These are phyloP conservation scores for Hecatera dysodea DNA, from an alignment of 2,888 invertebrate species.

Conservation along the genomic window DNA sequence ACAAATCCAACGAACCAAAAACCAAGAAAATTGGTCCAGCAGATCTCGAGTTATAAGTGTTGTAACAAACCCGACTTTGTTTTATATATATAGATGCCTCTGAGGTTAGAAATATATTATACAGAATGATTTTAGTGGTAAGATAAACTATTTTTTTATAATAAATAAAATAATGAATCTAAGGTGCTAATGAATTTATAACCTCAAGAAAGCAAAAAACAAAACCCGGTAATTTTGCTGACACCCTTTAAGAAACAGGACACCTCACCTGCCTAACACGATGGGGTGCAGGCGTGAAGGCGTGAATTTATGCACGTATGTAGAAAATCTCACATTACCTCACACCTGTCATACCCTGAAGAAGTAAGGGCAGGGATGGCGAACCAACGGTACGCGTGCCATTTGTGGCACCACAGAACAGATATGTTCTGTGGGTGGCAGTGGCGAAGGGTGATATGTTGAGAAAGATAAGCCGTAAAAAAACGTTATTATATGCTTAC, in stretches of 20 bases:
- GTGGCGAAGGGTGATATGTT: too few relatives aligned
- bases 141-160: too few relatives aligned
- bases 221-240: not conserved
- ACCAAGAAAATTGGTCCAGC: too few relatives aligned
- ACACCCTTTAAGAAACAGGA: slow-evolving; percentile 5
- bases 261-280: slow-evolving; percentile 6
- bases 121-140: not conserved
- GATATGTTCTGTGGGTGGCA: too few relatives aligned
- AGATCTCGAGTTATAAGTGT: too few relatives aligned
- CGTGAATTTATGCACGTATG: not conserved
- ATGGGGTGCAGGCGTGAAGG: not conserved
- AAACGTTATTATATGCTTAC: too few relatives aligned
- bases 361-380: too few relatives aligned
- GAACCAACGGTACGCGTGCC: too few relatives aligned
- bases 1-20: too few relatives aligned
- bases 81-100: not conserved
- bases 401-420: too few relatives aligned
- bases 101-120: not conserved
- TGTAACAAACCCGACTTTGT: too few relatives aligned
- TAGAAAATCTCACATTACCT: not conserved
- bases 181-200: not conserved
- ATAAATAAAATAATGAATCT: not conserved
- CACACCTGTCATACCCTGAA: not conserved
- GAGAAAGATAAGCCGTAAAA: too few relatives aligned
- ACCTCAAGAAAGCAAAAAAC: not conserved